Conservation (phyloP, 1,140 invertebrate genomes). For the Drosophila obscura region DNA sequence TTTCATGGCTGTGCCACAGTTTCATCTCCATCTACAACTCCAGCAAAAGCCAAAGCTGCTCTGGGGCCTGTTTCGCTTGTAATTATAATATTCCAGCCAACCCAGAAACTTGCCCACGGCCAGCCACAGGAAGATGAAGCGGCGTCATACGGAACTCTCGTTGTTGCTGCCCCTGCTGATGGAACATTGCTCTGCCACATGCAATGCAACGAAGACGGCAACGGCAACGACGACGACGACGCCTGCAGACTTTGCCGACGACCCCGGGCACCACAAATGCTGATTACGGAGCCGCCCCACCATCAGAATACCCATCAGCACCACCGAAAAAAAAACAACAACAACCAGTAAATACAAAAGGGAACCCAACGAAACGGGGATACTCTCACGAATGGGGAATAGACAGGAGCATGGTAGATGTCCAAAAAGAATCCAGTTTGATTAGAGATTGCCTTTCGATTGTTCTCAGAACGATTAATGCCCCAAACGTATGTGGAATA, state of each 20-base stretch:
- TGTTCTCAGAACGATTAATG: too few relatives aligned
- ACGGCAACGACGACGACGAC: slow-evolving; percentile 18
- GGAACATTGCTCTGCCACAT: slow-evolving; percentile 64
- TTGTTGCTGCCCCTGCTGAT: slow-evolving; percentile 41
- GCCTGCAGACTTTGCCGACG: slow-evolving; percentile 74
- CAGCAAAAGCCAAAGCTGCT: slow-evolving; percentile 44
- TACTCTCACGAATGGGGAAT: slow-evolving; percentile 3
- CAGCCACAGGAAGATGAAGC: slow-evolving; percentile 73
- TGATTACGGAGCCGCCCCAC: slow-evolving; percentile 72
- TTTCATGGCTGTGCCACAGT: slow-evolving; percentile 44
- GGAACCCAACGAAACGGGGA: slow-evolving; percentile 8
- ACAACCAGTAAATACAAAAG: background rate
- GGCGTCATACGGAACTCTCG: slow-evolving; percentile 68
- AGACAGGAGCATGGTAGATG: too few relatives aligned
- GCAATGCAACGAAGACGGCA: slow-evolving; percentile 49
- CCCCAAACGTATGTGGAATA: too few relatives aligned
- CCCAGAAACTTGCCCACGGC: slow-evolving; percentile 71
- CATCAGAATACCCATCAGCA: slow-evolving; percentile 35
- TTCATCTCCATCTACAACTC: too few relatives aligned
- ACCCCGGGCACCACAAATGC: slow-evolving; percentile 81
- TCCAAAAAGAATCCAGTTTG: background rate
- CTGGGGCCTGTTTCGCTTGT: slow-evolving; percentile 79
- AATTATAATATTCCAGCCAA: slow-evolving; percentile 82
- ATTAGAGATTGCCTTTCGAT: background rate
- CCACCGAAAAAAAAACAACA: slow-evolving; percentile 17